Evolutionary conservation across 2,113 vertebrate species (phyloP).

Genomic region (Neomonachus schauinslandi): DNA sequence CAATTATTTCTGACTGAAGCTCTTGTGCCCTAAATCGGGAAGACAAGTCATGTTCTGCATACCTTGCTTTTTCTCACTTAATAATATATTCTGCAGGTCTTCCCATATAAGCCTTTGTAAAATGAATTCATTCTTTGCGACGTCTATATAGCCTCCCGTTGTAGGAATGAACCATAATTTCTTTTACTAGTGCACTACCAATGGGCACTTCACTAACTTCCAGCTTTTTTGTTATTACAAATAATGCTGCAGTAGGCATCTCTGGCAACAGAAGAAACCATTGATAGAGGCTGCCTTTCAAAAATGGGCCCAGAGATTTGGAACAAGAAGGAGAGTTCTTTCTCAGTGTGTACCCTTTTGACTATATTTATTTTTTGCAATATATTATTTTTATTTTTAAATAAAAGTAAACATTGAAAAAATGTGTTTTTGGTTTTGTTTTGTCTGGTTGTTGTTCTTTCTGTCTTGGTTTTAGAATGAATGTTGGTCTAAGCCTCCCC

Average conservation of each 20-base stretch:
- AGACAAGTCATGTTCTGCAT: slow-evolving; percentile 10
- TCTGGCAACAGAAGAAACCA: slow-evolving; percentile 48
- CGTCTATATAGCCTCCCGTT: neutral
- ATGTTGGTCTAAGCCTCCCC: neutral
- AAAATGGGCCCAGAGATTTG: neutral
- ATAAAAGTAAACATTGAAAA: neutral
- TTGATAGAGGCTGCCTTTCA: neutral
- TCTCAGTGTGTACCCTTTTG: neutral
- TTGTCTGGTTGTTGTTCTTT: neutral
- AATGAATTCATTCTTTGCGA: slow-evolving; percentile 42
- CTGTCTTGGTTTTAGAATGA: neutral
- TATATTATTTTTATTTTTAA: neutral
- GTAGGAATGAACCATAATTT: neutral
- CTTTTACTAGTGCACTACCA: slow-evolving; percentile 3
- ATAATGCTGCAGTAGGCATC: neutral
- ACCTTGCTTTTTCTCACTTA: neutral
- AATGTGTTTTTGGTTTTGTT: neutral
- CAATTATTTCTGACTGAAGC: slow-evolving; percentile 41
- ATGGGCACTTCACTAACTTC: neutral
- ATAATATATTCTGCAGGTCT: slow-evolving; percentile 54
- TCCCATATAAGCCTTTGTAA: neutral
- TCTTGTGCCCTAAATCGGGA: slow-evolving; percentile 31
- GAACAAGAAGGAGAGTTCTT: neutral
- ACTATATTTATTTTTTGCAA: slow-evolving; percentile 8
- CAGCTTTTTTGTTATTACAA: neutral